Conservation (phyloP, 2,113 vertebrate genomes). For the Chascanopsetta lugubris region DNA sequence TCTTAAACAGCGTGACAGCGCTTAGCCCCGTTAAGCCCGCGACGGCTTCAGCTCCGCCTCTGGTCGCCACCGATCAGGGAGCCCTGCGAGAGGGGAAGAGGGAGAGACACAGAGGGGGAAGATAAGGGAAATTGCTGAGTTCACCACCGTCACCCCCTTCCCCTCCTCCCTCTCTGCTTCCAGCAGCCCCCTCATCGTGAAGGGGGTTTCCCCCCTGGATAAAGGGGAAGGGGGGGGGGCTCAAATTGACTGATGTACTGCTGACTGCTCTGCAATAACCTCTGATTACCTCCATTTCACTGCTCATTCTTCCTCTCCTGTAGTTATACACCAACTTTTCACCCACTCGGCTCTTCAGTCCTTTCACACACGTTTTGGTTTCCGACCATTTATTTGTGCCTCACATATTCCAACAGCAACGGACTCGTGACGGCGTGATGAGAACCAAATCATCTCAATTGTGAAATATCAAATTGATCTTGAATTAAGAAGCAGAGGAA, state of each 20-base stretch:
- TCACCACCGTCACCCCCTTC: slow-evolving; percentile 23
- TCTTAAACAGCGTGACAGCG: slow-evolving; percentile 60
- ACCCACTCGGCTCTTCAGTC: neutral
- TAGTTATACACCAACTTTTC: neutral
- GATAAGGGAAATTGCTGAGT: slow-evolving; percentile 58
- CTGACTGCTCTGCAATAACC: slow-evolving; percentile 38
- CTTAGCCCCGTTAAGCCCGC: slow-evolving; percentile 63
- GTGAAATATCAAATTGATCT: neutral
- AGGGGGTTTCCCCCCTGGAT: slow-evolving; percentile 45
- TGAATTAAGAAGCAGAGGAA: too few species aligned
- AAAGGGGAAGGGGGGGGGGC: slow-evolving; percentile 50
- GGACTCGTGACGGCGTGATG: neutral
- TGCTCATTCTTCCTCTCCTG: neutral
- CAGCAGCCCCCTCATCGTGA: slow-evolving; percentile 32
- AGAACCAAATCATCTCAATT: neutral
- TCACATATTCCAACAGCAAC: neutral
- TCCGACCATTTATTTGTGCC: neutral
- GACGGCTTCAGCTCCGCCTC: slow-evolving; percentile 51
- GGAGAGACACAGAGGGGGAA: slow-evolving; percentile 27
- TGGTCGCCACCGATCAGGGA: slow-evolving; percentile 55
- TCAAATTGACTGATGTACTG: slow-evolving; percentile 41
- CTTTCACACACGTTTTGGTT: neutral
- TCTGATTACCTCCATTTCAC: slow-evolving; percentile 29
- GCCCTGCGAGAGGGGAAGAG: slow-evolving; percentile 42
- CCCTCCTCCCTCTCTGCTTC: slow-evolving; percentile 2